Evolutionary conservation across 2,888 invertebrate species (phyloP), one percentile per base, ranked within the genome.

Genomic region (Druceiella hillmani): DNA sequence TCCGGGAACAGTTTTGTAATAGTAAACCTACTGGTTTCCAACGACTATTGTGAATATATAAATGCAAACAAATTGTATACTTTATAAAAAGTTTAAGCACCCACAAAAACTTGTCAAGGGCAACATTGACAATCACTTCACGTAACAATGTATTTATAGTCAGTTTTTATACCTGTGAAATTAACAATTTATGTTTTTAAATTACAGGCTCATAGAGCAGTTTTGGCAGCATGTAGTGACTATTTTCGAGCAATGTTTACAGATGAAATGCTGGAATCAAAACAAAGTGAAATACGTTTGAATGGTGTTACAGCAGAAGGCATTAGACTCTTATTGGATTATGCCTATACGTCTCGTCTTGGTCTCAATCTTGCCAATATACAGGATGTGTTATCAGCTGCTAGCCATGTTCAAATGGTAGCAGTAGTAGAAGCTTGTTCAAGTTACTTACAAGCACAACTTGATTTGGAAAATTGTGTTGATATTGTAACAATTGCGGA

Each of bases 221-320:
- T 84, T 2, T 60, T 84, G 41, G 80, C 84, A 3, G 79, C 83
- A 16, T 81, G 81, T 52, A 82, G 82, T 51, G 82, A 82, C 52
- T 85, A 83, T 51, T 85, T 85, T 59, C 71, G 80, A 47, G 83
- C 83, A 33, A 83, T 84, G 83, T 85, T 85, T 52, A 81, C 81
- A 1, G 79, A 77, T 55, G 78, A 76, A 29, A 79, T 84, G 75
- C 61, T 74, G 43, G 84, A 85, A 57, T 72, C 81, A 14, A 64
- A 71, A 11, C 76, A 79, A 55, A 72, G 73, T 36, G 78, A 81
- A 56, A 80, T 84, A 4, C 66, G 67, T 43, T 56, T 84, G 17
- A 78, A 79, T 52, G 83, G 82, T 2, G 75, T 84, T 3, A 75
- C 78, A 4, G 78, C 81, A 0, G 69, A 72, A 25, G 83, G 82